phyloP scores from a whole-genome alignment of 2,888 invertebrate genomes.

The Apamea anceps region DNA sequence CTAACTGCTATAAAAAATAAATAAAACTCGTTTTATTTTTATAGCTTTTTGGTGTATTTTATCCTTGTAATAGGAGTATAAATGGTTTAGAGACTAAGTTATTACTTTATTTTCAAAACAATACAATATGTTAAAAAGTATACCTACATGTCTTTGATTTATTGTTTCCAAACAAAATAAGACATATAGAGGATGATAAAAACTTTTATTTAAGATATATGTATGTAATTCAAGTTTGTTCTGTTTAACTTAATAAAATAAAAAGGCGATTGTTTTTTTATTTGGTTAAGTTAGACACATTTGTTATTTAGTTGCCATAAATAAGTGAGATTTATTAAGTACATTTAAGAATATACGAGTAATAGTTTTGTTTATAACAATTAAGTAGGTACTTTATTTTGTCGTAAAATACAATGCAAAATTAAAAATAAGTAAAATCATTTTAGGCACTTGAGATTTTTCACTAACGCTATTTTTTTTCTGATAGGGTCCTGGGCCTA shows the following conservation, averaged over 20 bases:
- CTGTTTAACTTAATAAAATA: no score
- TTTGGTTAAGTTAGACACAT: conserved; percentile 20
- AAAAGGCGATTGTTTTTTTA: background rate
- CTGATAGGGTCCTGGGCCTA: no score
- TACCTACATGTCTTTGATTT: conserved; percentile 27
- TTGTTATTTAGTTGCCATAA: conserved; percentile 24
- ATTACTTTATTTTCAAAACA: conserved; percentile 9
- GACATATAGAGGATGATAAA: background rate
- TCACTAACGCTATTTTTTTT: no score
- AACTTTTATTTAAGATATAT: conserved; percentile 18
- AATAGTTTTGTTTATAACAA: background rate
- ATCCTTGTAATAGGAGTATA: conserved; percentile 9
- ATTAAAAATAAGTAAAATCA: background rate
- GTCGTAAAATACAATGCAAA: background rate
- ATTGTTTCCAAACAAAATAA: conserved; percentile 39
- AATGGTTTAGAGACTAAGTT: conserved; percentile 6
- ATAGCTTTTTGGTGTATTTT: conserved; percentile 7
- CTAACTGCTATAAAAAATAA: conserved; percentile 5
- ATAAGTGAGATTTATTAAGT: conserved; percentile 27
- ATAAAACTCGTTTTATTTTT: conserved; percentile 14
- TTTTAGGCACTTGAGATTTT: no score
- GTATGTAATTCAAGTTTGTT: conserved; percentile 21
- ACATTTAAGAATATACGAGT: background rate
- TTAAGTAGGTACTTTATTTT: background rate
- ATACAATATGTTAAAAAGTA: conserved; percentile 10